Conservation (phyloP, 2,797 vertebrate species). For the Peromyscus aztecus region DNA sequence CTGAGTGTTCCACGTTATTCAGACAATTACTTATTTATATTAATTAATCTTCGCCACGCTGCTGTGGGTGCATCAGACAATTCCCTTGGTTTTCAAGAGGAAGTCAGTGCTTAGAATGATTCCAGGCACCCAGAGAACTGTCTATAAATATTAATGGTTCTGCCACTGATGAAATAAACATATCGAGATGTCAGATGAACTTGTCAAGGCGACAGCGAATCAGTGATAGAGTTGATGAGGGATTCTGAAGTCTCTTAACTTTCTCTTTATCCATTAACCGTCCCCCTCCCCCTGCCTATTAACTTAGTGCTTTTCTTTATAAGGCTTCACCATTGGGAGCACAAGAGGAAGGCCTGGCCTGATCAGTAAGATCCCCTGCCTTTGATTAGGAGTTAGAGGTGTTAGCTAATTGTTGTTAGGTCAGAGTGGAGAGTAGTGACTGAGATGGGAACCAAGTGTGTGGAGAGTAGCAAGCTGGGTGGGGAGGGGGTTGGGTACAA, state of each 20-base stretch:
- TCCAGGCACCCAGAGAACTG: constrained; percentile 68
- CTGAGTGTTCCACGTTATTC: constrained; percentile 71
- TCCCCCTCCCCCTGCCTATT: not conserved
- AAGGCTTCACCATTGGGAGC: constrained; percentile 29
- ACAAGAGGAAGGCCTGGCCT: constrained; percentile 31
- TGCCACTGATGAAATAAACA: constrained; percentile 68
- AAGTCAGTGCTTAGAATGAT: constrained; percentile 74
- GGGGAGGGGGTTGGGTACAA: not conserved
- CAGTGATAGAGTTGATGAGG: constrained; percentile 43
- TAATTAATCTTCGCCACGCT: constrained; percentile 78
- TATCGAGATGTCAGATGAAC: constrained; percentile 75
- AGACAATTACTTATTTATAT: constrained; percentile 80
- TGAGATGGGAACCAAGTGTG: constrained; percentile 16
- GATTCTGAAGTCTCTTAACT: constrained; percentile 58
- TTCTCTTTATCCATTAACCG: constrained; percentile 42
- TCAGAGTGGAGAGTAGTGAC: constrained; percentile 28
- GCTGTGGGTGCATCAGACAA: constrained; percentile 63
- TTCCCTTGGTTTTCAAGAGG: constrained; percentile 64
- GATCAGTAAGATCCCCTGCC: constrained; percentile 15
- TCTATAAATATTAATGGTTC: constrained; percentile 79
- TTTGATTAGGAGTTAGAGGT: constrained; percentile 65
- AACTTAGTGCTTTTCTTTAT: constrained; percentile 59
- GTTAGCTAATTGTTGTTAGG: constrained; percentile 55
- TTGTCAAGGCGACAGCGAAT: constrained; percentile 68
- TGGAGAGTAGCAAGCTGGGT: not conserved